phyloP scores from a whole-genome alignment of 92 coral and sea anemone species.

The Hydrozoanthus gracilis region DNA sequence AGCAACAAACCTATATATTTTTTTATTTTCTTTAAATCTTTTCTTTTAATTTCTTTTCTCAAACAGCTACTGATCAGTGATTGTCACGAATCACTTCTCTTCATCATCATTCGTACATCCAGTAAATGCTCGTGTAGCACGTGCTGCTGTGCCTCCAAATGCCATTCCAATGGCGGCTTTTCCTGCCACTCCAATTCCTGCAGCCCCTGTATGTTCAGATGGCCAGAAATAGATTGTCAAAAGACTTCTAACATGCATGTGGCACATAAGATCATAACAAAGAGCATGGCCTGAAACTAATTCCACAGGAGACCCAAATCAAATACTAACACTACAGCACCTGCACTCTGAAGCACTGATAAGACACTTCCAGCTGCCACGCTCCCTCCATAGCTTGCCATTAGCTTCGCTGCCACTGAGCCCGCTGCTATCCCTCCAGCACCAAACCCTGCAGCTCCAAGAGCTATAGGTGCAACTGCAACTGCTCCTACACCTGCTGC shows the following conservation, averaged over 20 bases:
- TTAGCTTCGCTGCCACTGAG: slow-evolving; percentile 37
- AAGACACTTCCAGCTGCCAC: slow-evolving; percentile 49
- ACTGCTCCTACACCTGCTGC: slow-evolving; percentile 38
- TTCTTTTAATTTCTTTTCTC: too few relatives aligned
- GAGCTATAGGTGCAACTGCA: slow-evolving; percentile 45
- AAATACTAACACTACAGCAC: neutral
- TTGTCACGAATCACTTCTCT: neutral
- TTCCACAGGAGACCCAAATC: too few relatives aligned
- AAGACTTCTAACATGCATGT: too few relatives aligned
- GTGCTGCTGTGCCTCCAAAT: slow-evolving; percentile 28
- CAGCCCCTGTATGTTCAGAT: neutral
- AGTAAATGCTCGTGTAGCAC: neutral
- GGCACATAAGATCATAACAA: too few relatives aligned
- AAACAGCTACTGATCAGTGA: too few relatives aligned
- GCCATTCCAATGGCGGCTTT: slow-evolving; percentile 25
- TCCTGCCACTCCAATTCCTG: slow-evolving; percentile 41
- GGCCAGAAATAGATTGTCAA: too few relatives aligned
- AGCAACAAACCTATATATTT: too few relatives aligned
- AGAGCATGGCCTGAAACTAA: too few relatives aligned
- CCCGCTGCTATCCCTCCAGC: slow-evolving; percentile 56
- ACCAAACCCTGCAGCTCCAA: slow-evolving; percentile 41
- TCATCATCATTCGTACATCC: neutral
- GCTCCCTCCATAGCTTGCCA: slow-evolving; percentile 41
- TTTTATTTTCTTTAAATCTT: too few relatives aligned
- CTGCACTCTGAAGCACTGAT: slow-evolving; percentile 56